These are phyloP conservation scores for Bergia puertoricense DNA, from an alignment of 92 coral and sea anemone species.

Conservation along the genomic window DNA sequence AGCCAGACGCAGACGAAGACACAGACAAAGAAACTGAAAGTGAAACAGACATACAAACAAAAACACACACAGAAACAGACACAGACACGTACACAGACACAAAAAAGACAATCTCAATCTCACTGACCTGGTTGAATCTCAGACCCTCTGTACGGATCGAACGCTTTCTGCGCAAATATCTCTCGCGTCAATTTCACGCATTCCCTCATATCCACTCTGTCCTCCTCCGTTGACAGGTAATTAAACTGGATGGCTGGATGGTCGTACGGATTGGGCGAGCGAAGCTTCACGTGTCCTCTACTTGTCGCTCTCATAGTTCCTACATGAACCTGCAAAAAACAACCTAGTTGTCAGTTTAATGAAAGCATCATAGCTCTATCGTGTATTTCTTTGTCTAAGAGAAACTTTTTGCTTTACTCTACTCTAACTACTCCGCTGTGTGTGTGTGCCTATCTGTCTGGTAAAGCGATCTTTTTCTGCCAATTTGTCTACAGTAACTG, in stretches of 20 bases:
- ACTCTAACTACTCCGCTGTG: background rate
- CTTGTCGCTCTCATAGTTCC: slow-evolving; percentile 79
- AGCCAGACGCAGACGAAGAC: too few species aligned
- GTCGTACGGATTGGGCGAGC: slow-evolving; percentile 68
- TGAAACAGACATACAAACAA: background rate
- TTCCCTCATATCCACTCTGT: slow-evolving; percentile 75
- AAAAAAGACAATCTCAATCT: background rate
- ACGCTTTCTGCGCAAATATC: slow-evolving; percentile 78
- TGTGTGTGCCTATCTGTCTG: background rate
- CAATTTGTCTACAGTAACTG: too few species aligned
- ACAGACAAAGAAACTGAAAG: background rate
- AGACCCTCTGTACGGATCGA: slow-evolving; percentile 76
- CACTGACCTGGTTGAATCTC: slow-evolving; percentile 80
- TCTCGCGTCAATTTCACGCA: slow-evolving; percentile 69
- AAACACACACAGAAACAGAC: background rate
- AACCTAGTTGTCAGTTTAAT: background rate
- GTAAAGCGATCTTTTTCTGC: too few species aligned
- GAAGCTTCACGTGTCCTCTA: slow-evolving; percentile 71
- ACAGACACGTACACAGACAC: background rate
- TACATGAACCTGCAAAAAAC: slow-evolving; percentile 62
- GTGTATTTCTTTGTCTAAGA: too few species aligned
- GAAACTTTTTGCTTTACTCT: too few species aligned
- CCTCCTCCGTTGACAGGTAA: slow-evolving; percentile 77
- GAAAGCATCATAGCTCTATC: background rate
- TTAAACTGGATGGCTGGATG: slow-evolving; percentile 78